Base-by-base conservation (phyloP, 2,888 invertebrate species). In the Apamea sordens region DNA sequence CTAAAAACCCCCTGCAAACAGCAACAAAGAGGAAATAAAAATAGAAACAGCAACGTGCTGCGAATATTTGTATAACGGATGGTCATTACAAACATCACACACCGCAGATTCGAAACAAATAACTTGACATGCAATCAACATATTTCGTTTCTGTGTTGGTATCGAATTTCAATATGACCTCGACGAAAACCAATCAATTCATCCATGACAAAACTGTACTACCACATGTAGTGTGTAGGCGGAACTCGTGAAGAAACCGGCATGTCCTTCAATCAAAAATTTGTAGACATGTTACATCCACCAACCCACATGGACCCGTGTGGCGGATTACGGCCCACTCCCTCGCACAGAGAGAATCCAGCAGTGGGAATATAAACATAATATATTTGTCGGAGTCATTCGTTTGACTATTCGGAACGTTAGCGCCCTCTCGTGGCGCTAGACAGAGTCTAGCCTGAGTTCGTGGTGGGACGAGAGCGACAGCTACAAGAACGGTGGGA, bases 61-160 rank as follows among this genome's bases (percentile, higher is more conserved):
- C 15, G 41, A 67, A 81, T 67, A 74, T 82, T 81, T 56, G 36
- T 74, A 15, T 15, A 61, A 28, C 65, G n/a, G 50, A 59, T 59
- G 11, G 21, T n/a, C 32, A 36, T 73, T 65, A 50, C 28, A 32
- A 59, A 67, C 59, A 53, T 67, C 32, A 24, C 56, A 64, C 13
- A 50, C 75, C 65, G 50, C 74, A 67, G 75, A 74, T 59, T 74
- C 8, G 41, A 74, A 61, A 80, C 15, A 67, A 81, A 50, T 47
- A 36, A 64, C 10, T 50, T 13, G 50, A 44, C 44, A 32, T 28
- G 28, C 44, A 24, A 56, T 56, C 24, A 56, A 56, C n/a, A 56
- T 56, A 11, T n/a, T 56, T 56, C 56, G 11, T n/a, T 56, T 24
- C 56, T 56, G 24, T 56, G 24, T 56, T 56, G 24, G 24, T 56